phyloP scores from a whole-genome alignment of 2,888 invertebrate genomes.

The Tubulanus polymorphus region DNA sequence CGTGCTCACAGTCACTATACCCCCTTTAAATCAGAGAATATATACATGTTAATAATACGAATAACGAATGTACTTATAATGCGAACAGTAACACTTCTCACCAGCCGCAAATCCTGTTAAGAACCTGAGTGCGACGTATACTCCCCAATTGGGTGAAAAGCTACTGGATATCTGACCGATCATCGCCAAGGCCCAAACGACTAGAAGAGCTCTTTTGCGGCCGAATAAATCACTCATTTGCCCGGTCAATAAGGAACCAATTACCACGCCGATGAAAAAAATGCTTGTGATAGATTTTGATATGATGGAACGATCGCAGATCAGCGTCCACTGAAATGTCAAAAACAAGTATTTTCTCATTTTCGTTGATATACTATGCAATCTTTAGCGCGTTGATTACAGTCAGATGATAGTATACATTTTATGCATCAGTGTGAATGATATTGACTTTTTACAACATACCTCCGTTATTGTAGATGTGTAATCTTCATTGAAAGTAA shows the following conservation, averaged over 20 bases:
- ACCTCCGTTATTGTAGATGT: background rate
- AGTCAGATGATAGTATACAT: too few species aligned
- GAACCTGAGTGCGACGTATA: constrained; percentile 39
- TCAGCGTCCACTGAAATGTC: constrained; percentile 44
- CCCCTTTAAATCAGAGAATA: too few species aligned
- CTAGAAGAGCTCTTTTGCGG: constrained; percentile 34
- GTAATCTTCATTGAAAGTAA: background rate
- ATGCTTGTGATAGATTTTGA: constrained; percentile 38
- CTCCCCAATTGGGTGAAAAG: constrained; percentile 33
- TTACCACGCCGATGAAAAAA: constrained; percentile 45
- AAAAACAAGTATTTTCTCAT: too few species aligned
- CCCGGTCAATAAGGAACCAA: constrained; percentile 42
- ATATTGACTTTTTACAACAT: too few species aligned
- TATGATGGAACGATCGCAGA: constrained; percentile 33
- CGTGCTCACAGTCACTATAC: background rate
- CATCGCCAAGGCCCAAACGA: constrained; percentile 26
- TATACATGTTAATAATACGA: too few species aligned
- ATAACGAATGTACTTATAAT: too few species aligned
- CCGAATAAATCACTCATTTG: constrained; percentile 47
- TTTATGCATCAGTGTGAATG: too few species aligned
- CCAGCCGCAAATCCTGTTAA: constrained; percentile 42
- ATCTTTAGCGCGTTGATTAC: too few species aligned
- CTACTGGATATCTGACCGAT: constrained; percentile 22
- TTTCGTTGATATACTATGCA: too few species aligned
- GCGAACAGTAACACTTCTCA: too few species aligned